Percentiles rank a stretch among this genome's conserved stretches.
These are phyloP conservation scores for Cylindroiulus punctatus DNA, from an alignment of 2,888 invertebrate species.

Conservation along the genomic window DNA sequence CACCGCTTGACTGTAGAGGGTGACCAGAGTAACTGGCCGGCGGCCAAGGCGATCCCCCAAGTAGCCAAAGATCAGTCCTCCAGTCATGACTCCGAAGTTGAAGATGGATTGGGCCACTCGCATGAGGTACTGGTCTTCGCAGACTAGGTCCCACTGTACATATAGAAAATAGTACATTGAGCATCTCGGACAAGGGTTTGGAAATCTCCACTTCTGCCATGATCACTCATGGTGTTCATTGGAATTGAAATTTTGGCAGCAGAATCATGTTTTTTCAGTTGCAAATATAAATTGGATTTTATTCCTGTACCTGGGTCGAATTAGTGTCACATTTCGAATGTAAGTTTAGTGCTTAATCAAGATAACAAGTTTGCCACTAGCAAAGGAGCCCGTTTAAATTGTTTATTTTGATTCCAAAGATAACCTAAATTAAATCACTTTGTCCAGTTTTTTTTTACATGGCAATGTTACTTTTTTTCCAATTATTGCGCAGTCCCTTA, in stretches of 20 bases:
- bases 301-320: too few species aligned
- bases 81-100: constrained; percentile 62
- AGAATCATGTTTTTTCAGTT: neutral
- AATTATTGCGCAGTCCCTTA: neutral
- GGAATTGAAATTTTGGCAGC: too few species aligned
- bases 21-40: constrained; percentile 58
- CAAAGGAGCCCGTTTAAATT: too few species aligned
- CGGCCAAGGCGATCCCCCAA: constrained; percentile 60
- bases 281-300: too few species aligned
- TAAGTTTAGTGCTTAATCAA: too few species aligned
- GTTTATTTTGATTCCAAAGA: too few species aligned
- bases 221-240: neutral
- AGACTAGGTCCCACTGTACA: constrained; percentile 66
- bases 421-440: too few species aligned
- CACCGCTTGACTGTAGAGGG: constrained; percentile 59
- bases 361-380: too few species aligned
- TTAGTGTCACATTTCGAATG: too few species aligned
- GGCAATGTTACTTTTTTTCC: neutral
- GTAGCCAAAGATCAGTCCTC: constrained; percentile 59
- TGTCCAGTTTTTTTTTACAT: too few species aligned
- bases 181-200: neutral
- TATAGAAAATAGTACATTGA: neutral
- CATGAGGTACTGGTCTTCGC: constrained; percentile 64
- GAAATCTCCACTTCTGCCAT: neutral
- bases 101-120: constrained; percentile 65